phyloP scores from a whole-genome alignment of 2,888 invertebrate genomes.

The Thereva nobilitata region DNA sequence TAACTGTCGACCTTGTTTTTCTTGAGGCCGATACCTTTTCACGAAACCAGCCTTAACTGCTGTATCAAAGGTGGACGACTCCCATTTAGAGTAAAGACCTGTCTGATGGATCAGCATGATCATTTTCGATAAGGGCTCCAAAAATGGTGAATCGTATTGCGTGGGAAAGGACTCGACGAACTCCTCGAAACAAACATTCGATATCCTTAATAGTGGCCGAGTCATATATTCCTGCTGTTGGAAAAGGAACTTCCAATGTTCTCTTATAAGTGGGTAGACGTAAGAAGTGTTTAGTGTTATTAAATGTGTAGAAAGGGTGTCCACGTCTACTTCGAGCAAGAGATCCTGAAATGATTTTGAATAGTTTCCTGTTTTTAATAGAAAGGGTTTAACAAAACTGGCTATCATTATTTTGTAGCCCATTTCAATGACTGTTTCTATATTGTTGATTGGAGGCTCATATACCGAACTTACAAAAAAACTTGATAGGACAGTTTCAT shows the following conservation, averaged over 20 bases:
- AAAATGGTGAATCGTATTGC: conserved; percentile 47
- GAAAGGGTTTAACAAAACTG: conserved; percentile 45
- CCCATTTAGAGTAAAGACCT: conserved; percentile 47
- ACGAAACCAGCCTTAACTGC: conserved; percentile 1
- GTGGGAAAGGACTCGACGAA: conserved; percentile 46
- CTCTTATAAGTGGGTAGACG: conserved; percentile 44
- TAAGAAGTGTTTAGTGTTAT: conserved; percentile 30
- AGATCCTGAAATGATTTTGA: conserved; percentile 43
- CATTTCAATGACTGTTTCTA: conserved; percentile 42
- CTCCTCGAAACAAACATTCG: conserved; percentile 45
- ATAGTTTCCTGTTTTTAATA: conserved; percentile 45
- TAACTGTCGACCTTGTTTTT: too few relatives aligned
- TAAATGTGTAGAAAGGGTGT: conserved; percentile 29
- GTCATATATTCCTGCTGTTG: conserved; percentile 45
- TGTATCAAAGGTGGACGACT: conserved; percentile 6
- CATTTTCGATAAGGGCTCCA: conserved; percentile 45
- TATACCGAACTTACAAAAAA: conserved; percentile 47
- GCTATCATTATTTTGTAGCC: conserved; percentile 43
- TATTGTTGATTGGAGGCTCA: conserved; percentile 42
- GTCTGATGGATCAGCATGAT: conserved; percentile 43
- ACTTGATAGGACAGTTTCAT: conserved; percentile 47
- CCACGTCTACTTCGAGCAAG: conserved; percentile 33
- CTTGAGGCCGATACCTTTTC: too few relatives aligned
- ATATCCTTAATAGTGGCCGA: conserved; percentile 44
- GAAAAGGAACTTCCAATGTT: conserved; percentile 45